A percentile compares a stretch with the other conserved stretches of the same genome.
These are phyloP conservation scores for Lingula anatina DNA, from an alignment of 2,888 invertebrate genomes.

Conservation along the genomic window DNA sequence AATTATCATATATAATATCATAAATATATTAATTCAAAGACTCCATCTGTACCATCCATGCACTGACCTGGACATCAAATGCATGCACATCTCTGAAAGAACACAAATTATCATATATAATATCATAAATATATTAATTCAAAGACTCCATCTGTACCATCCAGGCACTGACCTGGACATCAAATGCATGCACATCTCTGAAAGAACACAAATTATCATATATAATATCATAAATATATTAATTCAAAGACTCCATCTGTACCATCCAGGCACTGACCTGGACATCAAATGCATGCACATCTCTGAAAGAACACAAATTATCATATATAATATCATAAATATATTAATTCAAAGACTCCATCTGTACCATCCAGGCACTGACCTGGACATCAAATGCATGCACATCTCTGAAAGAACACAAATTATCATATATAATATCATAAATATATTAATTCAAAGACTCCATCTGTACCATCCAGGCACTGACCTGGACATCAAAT, in stretches of 20 bases:
- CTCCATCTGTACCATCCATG: constrained; percentile 63
- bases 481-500: constrained; percentile 56
- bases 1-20: no score
- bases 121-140: no score
- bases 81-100: constrained; percentile 59
- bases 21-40: no score
- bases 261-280: constrained; percentile 63
- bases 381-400: constrained; percentile 57
- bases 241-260: no score
- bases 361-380: constrained; percentile 61
- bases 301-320: no score
- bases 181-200: constrained; percentile 60
- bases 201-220: no score
- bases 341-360: no score
- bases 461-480: constrained; percentile 65
- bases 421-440: no score
- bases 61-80: constrained; percentile 56
- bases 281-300: constrained; percentile 57
- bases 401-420: constrained; percentile 61
- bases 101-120: no score
- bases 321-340: no score
- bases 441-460: no score
- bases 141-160: constrained; percentile 60
- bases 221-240: no score
- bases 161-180: constrained; percentile 60